Evolutionary conservation across 1,140 invertebrate genomes (phyloP), one percentile per base, ranked within the genome.

Genomic region (Drosophila ogumai): DNA sequence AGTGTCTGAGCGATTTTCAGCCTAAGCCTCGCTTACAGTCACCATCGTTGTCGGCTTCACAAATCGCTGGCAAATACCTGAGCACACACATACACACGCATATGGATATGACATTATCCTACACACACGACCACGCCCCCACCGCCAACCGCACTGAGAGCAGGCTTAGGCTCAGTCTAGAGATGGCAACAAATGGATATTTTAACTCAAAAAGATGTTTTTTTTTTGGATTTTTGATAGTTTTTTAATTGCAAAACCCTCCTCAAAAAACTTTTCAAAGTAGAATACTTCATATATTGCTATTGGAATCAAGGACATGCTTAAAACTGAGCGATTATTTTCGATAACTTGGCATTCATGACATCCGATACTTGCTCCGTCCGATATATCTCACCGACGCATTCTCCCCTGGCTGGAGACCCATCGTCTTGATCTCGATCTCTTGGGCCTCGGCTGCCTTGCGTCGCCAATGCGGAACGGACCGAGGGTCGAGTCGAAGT

Each of bases 381-480:
- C 0, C 52, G 52, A 54, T 55, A 55, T 38, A 38, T 25, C 8
- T 2, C 7, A 15, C 7, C 6, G 32, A 54, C 50, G 17, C 31
- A 52, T 13, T 52, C 41, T 9, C 31, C 28, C 28, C 19, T 38
- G 41, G 67, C 28, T 41, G 61, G 58, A 54, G 34, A 41, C 25
- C 50, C 49, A 40, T 41, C 40, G 44, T 46, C 50, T 49, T 22
- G 46, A 69, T 79, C 74, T 57, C 43, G 50, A 43, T 72, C 38
- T 74, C 43, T 75, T 57, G 36, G 34, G 44, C 55, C 52, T 74
- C 77, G 78, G 55, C 55, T 64, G 34, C 49, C 54, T 86, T 86
- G 82, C 82, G 82, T 86, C 79, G 82, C 68, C 82, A 85, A 85
- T 85, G 82, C 82, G 82, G 82, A 85, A 85, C 82, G 82, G 63